These are phyloP conservation scores for Nephotettix cincticeps DNA, from an alignment of 1,140 invertebrate genomes.

Conservation along the genomic window DNA sequence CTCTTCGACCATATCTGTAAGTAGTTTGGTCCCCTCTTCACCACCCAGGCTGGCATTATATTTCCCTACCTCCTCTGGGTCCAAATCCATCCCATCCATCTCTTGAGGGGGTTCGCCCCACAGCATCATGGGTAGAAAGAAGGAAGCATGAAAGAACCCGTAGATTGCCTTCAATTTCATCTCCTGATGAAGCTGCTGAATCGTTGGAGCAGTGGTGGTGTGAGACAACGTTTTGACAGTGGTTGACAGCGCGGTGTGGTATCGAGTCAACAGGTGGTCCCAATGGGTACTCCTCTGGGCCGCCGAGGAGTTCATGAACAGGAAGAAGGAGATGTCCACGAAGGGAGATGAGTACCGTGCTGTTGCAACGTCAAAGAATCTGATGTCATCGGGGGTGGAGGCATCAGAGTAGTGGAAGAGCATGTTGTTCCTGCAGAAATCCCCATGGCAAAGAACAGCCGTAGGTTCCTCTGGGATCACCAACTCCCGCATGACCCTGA, in stretches of 20 bases:
- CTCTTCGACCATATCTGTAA: neutral
- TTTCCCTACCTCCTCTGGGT: too few relatives aligned
- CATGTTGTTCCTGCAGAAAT: slow-evolving; percentile 57
- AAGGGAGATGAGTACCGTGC: slow-evolving; percentile 45
- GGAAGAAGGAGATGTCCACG: slow-evolving; percentile 48
- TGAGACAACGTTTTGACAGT: neutral
- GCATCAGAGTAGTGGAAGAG: slow-evolving; percentile 48
- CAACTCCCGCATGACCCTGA: slow-evolving; percentile 5
- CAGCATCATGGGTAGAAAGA: slow-evolving; percentile 42
- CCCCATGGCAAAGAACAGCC: slow-evolving; percentile 53
- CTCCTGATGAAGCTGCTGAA: slow-evolving; percentile 42
- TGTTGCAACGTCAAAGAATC: slow-evolving; percentile 49
- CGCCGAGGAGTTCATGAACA: slow-evolving; percentile 45
- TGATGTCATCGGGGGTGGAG: slow-evolving; percentile 36
- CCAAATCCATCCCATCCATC: neutral
- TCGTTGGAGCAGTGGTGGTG: slow-evolving; percentile 21
- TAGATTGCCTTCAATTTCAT: slow-evolving; percentile 43
- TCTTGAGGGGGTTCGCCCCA: neutral
- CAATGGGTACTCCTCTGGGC: slow-evolving; percentile 38
- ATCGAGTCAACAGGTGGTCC: slow-evolving; percentile 42
- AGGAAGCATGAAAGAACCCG: slow-evolving; percentile 43
- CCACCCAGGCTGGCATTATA: neutral
- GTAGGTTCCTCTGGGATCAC: slow-evolving; percentile 43
- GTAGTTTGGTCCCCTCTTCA: slow-evolving; percentile 10
- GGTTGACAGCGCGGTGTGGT: slow-evolving; percentile 40